A percentile compares a stretch with the other conserved stretches of the same genome.
Evolutionary conservation across 2,797 vertebrate genomes (phyloP).

Genomic region (Gymnothorax javanicus): DNA sequence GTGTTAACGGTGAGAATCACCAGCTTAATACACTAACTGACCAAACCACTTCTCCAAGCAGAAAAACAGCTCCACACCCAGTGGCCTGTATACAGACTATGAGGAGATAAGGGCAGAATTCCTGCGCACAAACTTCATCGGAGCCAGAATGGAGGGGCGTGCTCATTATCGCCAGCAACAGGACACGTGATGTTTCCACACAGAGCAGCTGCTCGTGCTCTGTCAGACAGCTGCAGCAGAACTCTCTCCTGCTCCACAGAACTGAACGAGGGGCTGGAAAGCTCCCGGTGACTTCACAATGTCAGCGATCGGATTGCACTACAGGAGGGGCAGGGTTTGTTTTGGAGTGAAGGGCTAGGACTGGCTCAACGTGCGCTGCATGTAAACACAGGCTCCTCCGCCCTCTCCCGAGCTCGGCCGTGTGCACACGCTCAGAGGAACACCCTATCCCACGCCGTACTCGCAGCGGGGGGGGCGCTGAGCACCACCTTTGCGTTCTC

Average conservation of each 20-base stretch:
- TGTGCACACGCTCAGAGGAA: not conserved
- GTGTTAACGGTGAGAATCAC: not conserved
- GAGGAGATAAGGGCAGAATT: not conserved
- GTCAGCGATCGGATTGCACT: slow-evolving; percentile 53
- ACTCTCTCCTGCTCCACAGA: slow-evolving; percentile 32
- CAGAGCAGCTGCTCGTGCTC: slow-evolving; percentile 8
- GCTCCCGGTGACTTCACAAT: slow-evolving; percentile 46
- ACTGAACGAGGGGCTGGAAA: slow-evolving; percentile 50
- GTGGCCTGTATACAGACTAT: not conserved
- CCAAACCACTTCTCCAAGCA: not conserved
- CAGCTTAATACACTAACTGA: not conserved
- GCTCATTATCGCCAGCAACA: not conserved
- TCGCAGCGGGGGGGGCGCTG: slow-evolving; percentile 18
- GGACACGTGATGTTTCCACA: not conserved
- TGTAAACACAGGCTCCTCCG: slow-evolving; percentile 66
- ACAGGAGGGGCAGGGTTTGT: slow-evolving; percentile 60
- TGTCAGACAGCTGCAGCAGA: slow-evolving; percentile 44
- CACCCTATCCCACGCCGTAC: slow-evolving; percentile 34
- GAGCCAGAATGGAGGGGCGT: not conserved
- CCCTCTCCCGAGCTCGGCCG: slow-evolving; percentile 22
- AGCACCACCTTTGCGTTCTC: slow-evolving; percentile 32
- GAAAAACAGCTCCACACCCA: not conserved
- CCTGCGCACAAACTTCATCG: slow-evolving; percentile 3
- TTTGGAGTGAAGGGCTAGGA: slow-evolving; percentile 52
- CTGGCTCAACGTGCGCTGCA: slow-evolving; percentile 57